phyloP scores from a whole-genome alignment of 2,797 vertebrate genomes.

The Alfaro cultratus region DNA sequence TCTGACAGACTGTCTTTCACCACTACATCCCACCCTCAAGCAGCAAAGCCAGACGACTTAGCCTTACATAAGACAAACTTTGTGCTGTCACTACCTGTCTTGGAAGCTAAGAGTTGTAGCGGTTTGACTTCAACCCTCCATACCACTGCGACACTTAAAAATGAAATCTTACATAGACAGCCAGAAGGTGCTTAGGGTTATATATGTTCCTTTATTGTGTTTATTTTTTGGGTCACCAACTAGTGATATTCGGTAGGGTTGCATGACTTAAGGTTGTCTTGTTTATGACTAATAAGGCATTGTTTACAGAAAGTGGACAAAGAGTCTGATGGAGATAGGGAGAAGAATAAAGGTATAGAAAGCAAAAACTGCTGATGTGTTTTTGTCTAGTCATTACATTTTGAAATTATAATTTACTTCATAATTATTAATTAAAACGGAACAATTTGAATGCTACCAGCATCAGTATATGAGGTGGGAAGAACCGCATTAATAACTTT shows the following conservation, averaged over 20 bases:
- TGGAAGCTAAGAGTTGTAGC: background rate
- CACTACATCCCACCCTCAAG: background rate
- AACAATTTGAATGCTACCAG: background rate
- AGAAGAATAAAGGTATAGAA: background rate
- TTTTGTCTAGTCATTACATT: background rate
- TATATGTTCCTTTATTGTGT: background rate
- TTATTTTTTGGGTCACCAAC: background rate
- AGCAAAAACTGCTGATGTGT: background rate
- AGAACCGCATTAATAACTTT: background rate
- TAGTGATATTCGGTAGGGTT: background rate
- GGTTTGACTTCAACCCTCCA: background rate
- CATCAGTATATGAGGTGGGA: background rate
- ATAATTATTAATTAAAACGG: background rate
- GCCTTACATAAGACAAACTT: background rate
- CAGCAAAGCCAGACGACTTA: background rate
- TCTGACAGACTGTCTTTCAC: slow-evolving; percentile 1
- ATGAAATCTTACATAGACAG: too few relatives aligned
- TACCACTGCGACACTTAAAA: background rate
- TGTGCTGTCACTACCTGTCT: background rate
- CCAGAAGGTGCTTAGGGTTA: background rate
- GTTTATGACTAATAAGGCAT: background rate
- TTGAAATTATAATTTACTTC: background rate
- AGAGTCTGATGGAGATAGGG: background rate
- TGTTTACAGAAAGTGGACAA: background rate
- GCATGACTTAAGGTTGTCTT: background rate